Evolutionary conservation across 37 sponge, comb jelly and placozoan species (phyloP), one percentile per base, ranked within the genome.

Genomic region (Chondrilla cf. caribensis): DNA sequence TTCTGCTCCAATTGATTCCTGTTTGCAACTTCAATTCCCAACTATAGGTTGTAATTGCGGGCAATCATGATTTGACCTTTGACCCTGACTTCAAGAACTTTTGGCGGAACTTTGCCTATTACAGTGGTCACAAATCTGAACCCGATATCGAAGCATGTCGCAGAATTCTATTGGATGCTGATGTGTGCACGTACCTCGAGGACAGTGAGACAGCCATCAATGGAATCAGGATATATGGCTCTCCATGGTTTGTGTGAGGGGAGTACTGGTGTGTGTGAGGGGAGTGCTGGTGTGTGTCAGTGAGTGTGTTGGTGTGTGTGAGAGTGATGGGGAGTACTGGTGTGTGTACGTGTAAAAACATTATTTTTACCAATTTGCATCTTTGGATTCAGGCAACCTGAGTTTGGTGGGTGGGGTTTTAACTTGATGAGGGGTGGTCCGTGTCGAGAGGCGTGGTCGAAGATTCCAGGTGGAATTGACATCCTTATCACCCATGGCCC

Each of bases 401-500:
- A 87, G 70, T 95, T 95, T 58, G 76, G 86, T 58, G 90, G 38
- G n/a, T 95, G 93, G 95, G 98, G 79, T 3, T 97, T 94, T 59
- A 97, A 94, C 58, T 80, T 97, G 57, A 41, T 40, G 19, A 58
- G 98, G 24, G 98, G 98, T 0, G 78, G 67, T 11, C 70, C 81
- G 0, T 87, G 88, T 58, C 86, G 73, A 79, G 68, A 83, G 64
- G 88, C 88, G 67, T 97, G 98, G 98, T 82, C 92, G 77, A 85
- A 86, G 35, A 94, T 97, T 25, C 98, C 98, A 15, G 87, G 82
- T 26, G 90, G 82, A 25, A 86, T 84, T 28, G 98, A 97, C 40
- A 80, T 97, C 11, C 81, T 97, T 60, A 84, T 97, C 62, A 97
- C 98, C 21, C 98, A 97, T 68, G 98, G 95, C 2, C 98, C 98